Conservation (phyloP, 2,888 invertebrate species). For the Drosophila differens region DNA sequence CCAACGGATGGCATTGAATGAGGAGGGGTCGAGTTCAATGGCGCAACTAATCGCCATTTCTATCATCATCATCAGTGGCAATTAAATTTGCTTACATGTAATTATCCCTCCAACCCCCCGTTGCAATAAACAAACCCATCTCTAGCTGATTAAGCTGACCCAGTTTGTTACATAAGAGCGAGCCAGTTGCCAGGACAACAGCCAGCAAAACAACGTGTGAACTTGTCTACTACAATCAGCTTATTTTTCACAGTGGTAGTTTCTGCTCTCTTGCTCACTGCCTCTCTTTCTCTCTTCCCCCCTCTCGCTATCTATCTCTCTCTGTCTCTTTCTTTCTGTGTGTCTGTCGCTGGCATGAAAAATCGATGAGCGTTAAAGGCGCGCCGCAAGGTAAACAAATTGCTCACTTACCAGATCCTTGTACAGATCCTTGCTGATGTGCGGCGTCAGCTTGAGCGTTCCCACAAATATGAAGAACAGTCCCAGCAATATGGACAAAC, state of each 20-base stretch:
- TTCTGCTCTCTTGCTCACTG: neutral
- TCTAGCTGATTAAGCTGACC: constrained; percentile 31
- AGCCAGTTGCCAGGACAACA: constrained; percentile 24
- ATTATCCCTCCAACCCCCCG: neutral
- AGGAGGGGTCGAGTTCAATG: constrained; percentile 77
- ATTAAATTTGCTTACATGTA: neutral
- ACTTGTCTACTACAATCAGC: constrained; percentile 5
- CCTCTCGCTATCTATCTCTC: neutral
- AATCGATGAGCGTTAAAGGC: constrained; percentile 48
- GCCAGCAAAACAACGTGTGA: constrained; percentile 18
- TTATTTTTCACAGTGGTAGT: constrained; percentile 1
- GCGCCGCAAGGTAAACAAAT: constrained; percentile 37
- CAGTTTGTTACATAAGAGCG: constrained; percentile 41
- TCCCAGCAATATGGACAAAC: constrained; percentile 95
- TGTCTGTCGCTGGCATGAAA: constrained; percentile 17
- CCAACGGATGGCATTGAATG: constrained; percentile 67
- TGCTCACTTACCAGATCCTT: constrained; percentile 94
- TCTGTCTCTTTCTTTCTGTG: neutral
- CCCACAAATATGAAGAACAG: constrained; percentile 98
- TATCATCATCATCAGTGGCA: constrained; percentile 37
- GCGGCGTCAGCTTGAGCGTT: constrained; percentile 95
- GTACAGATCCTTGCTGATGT: constrained; percentile 97
- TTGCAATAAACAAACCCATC: neutral
- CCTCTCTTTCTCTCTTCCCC: neutral
- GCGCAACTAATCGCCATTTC: constrained; percentile 42